Evolutionary conservation across 2,113 vertebrate species (phyloP).

Genomic region (Lanius collurio): DNA sequence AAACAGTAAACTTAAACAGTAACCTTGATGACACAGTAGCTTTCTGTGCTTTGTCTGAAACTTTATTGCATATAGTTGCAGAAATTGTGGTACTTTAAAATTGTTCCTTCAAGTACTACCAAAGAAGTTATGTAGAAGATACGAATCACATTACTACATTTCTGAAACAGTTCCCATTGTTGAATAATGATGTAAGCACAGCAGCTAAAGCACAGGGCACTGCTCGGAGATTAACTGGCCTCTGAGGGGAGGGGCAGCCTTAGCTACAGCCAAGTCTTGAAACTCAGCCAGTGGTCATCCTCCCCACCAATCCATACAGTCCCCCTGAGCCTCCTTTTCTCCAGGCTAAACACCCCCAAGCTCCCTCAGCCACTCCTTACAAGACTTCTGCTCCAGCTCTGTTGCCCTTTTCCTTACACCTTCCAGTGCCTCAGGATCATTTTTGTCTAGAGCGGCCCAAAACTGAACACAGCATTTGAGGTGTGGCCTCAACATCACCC

Average conservation of each 20-base stretch:
- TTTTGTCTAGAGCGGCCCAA: not conserved
- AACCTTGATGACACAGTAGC: not conserved
- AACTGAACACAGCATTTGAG: not conserved
- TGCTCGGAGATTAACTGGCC: not conserved
- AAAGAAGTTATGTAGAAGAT: not conserved
- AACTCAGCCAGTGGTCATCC: not conserved
- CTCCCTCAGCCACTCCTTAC: not conserved
- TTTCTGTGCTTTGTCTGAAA: not conserved
- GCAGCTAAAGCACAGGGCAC: not conserved
- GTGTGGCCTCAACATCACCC: not conserved
- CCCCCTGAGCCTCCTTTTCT: not conserved
- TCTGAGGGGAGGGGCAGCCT: not conserved
- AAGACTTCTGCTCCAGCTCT: not conserved
- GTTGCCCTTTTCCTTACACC: rapidly evolving
- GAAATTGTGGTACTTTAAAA: not conserved
- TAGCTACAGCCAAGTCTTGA: not conserved
- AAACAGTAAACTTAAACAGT: not conserved
- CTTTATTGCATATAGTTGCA: not conserved
- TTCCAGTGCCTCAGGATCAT: not conserved
- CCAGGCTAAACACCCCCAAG: not conserved
- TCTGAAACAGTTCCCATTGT: rapidly evolving
- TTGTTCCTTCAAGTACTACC: not conserved
- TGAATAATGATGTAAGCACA: not conserved
- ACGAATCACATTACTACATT: rapidly evolving
- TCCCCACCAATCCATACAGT: not conserved